These are phyloP conservation scores for Excalfactoria chinensis DNA, from an alignment of 2,113 vertebrate genomes.

Conservation along the genomic window DNA sequence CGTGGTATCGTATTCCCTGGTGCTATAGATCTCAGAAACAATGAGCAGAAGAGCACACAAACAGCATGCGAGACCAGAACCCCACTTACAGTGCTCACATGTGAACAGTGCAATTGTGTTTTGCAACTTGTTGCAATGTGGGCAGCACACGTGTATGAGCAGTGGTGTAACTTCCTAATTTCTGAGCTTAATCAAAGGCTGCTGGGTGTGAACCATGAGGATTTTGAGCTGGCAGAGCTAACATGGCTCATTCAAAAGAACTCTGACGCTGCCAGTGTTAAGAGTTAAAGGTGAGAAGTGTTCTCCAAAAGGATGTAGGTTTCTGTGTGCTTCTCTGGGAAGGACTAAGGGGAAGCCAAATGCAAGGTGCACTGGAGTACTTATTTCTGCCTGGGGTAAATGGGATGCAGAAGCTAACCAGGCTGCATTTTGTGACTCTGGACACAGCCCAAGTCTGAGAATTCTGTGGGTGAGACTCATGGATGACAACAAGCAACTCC, in stretches of 20 bases:
- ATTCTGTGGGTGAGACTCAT: not conserved
- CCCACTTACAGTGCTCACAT: not conserved
- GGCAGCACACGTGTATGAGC: rapidly evolving
- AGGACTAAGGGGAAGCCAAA: not conserved
- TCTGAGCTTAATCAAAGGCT: not conserved
- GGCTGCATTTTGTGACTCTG: not conserved
- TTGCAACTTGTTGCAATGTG: not conserved
- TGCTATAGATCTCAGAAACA: slow-evolving; percentile 24
- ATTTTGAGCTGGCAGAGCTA: not conserved
- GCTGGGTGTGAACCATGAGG: not conserved
- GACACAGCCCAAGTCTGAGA: not conserved
- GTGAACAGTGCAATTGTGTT: not conserved
- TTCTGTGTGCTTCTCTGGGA: not conserved
- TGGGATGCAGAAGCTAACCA: not conserved
- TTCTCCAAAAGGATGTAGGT: not conserved
- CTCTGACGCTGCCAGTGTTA: not conserved
- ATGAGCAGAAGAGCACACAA: not conserved
- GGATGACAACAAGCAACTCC: not conserved
- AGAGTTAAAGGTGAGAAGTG: not conserved
- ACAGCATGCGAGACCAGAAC: not conserved
- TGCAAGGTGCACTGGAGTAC: not conserved
- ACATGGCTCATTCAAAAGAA: not conserved
- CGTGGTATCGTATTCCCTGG: slow-evolving; percentile 18
- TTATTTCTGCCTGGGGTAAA: not conserved
- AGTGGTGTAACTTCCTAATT: not conserved